A percentile compares a stretch with the other conserved stretches of the same genome.
Conservation (phyloP, 2,888 invertebrate genomes). For the Phytoseiulus persimilis region DNA sequence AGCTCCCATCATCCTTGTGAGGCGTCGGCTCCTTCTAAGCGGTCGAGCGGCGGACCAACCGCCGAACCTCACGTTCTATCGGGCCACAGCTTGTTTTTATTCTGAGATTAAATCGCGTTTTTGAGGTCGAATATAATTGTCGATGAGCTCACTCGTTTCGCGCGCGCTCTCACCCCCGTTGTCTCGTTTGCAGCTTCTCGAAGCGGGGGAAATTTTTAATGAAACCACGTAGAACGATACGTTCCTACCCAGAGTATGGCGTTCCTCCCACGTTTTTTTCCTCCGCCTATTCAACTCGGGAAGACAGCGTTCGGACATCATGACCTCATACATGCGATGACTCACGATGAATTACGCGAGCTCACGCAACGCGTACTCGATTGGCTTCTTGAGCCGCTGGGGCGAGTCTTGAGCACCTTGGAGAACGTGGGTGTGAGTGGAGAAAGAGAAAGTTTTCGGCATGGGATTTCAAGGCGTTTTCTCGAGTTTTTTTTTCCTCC, state of each 20-base stretch:
- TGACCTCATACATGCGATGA: background rate
- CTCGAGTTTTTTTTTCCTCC: too few relatives aligned
- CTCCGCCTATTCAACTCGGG: background rate
- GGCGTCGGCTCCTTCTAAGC: background rate
- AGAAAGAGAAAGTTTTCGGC: background rate
- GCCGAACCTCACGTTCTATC: background rate
- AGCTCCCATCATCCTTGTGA: background rate
- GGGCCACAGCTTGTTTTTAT: background rate
- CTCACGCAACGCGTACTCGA: background rate
- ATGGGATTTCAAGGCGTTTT: too few relatives aligned
- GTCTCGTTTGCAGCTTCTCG: background rate
- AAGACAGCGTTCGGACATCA: background rate
- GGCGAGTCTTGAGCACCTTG: background rate
- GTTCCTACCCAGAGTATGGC: background rate
- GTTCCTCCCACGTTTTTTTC: background rate
- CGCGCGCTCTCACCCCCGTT: too few relatives aligned
- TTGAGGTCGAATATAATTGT: background rate
- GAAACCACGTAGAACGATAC: background rate
- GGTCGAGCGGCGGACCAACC: background rate
- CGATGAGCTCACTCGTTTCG: background rate
- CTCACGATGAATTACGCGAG: background rate
- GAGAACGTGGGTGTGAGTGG: background rate
- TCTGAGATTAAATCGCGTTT: background rate
- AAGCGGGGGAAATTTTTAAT: background rate
- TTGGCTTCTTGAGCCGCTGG: background rate